Evolutionary conservation across 2,888 invertebrate genomes (phyloP).

Genomic region (Hylaea fasciaria): DNA sequence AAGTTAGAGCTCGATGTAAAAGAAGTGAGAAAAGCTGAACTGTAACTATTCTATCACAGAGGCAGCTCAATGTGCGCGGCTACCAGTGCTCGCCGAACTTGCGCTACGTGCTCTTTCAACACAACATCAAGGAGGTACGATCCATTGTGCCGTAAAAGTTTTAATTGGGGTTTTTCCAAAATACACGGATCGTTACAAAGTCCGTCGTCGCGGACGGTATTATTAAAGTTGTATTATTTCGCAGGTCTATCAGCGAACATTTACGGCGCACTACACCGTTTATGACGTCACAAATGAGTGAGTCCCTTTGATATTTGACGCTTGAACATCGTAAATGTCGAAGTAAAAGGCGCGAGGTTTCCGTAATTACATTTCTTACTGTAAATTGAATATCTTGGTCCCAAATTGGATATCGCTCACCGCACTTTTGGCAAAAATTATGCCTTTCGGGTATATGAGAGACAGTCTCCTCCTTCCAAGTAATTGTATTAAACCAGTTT

Average conservation of each 20-base stretch:
- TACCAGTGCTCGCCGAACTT: slow-evolving; percentile 94
- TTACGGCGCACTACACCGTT: slow-evolving; percentile 95
- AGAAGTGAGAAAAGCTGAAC: slow-evolving; percentile 13
- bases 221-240: slow-evolving; percentile 66
- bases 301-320: slow-evolving; percentile 79
- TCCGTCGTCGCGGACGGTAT: slow-evolving; percentile 40
- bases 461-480: slow-evolving; percentile 19
- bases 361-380: slow-evolving; percentile 57
- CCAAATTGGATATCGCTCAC: slow-evolving; percentile 60
- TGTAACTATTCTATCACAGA: slow-evolving; percentile 81
- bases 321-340: slow-evolving; percentile 53
- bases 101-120: slow-evolving; percentile 94
- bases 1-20: slow-evolving; percentile 9
- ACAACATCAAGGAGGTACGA: slow-evolving; percentile 93
- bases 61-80: slow-evolving; percentile 94
- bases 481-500: slow-evolving; percentile 22
- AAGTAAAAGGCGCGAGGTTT: slow-evolving; percentile 50
- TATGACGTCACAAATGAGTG: slow-evolving; percentile 96
- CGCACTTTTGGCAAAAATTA: slow-evolving; percentile 49
- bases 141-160: slow-evolving; percentile 47
- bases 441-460: slow-evolving; percentile 44
- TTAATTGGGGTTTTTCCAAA: slow-evolving; percentile 55
- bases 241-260: slow-evolving; percentile 93
- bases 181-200: slow-evolving; percentile 48
- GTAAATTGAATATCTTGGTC: slow-evolving; percentile 59